phyloP scores from a whole-genome alignment of 2,113 vertebrate species.

The Cettia cetti region DNA sequence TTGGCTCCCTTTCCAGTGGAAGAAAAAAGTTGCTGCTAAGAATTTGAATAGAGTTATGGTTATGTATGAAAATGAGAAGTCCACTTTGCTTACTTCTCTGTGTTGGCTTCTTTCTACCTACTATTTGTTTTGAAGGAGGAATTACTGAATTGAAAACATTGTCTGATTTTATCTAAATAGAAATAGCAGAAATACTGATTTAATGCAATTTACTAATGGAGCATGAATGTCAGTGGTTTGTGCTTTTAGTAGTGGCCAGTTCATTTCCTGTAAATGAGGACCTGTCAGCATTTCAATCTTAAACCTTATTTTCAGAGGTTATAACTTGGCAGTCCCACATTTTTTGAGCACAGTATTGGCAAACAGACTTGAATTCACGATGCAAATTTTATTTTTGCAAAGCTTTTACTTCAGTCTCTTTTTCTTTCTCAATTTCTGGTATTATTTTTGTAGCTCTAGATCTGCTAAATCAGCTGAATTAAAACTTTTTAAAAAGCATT shows the following conservation, averaged over 20 bases:
- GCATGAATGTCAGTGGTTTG: not conserved
- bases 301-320: slow-evolving; percentile 9
- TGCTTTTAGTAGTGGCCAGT: not conserved
- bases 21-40: not conserved
- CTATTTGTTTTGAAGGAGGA: not conserved
- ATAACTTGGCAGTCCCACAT: not conserved
- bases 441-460: not conserved
- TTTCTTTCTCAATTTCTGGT: not conserved
- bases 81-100: not conserved
- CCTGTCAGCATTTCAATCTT: slow-evolving; percentile 13
- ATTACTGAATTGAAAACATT: not conserved
- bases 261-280: not conserved
- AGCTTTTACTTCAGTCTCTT: not conserved
- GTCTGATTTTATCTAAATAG: not conserved
- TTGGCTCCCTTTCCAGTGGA: not conserved
- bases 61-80: not conserved
- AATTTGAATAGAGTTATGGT: not conserved
- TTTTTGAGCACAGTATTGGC: not conserved
- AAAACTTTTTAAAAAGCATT: not conserved
- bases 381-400: not conserved
- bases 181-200: not conserved
- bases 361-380: not conserved
- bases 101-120: not conserved
- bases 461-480: slow-evolving; percentile 22
- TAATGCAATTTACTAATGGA: not conserved